Percentiles rank a stretch among this genome's conserved stretches.
Evolutionary conservation across 2,888 invertebrate genomes (phyloP).

Genomic region (Pardosa pseudoannulata): DNA sequence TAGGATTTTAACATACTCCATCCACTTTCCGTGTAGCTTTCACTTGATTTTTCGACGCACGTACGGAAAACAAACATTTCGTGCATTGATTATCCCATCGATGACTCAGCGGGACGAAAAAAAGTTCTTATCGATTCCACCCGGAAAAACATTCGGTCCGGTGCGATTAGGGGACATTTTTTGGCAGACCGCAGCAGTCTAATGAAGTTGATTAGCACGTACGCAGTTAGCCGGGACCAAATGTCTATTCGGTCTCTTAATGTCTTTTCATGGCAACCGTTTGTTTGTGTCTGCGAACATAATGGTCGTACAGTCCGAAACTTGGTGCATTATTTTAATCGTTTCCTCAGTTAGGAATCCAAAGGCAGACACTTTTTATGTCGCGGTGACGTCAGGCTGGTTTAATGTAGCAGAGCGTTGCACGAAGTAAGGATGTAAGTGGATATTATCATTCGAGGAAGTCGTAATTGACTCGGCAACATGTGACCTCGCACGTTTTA

Average conservation of each 20-base stretch:
- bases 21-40: neutral
- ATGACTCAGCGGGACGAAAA: slow-evolving; percentile 44
- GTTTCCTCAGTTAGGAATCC: slow-evolving; percentile 23
- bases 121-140: slow-evolving; percentile 39
- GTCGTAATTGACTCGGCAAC: neutral
- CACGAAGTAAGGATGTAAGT: neutral
- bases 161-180: slow-evolving; percentile 41
- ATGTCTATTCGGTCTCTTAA: slow-evolving; percentile 45
- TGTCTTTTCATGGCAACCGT: slow-evolving; percentile 65
- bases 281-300: slow-evolving; percentile 50
- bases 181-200: slow-evolving; percentile 28
- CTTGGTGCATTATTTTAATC: slow-evolving; percentile 41
- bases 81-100: slow-evolving; percentile 45
- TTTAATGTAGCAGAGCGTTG: neutral
- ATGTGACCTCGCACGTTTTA: slow-evolving; percentile 1
- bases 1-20: too few relatives aligned
- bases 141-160: slow-evolving; percentile 35
- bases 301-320: slow-evolving; percentile 23
- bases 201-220: slow-evolving; percentile 69
- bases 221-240: slow-evolving; percentile 39
- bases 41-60: neutral
- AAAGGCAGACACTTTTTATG: neutral
- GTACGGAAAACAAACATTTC: slow-evolving; percentile 32
- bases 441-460: neutral
- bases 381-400: neutral